These are phyloP conservation scores for Tinea pellionella DNA, from an alignment of 2,888 invertebrate genomes.

Conservation along the genomic window DNA sequence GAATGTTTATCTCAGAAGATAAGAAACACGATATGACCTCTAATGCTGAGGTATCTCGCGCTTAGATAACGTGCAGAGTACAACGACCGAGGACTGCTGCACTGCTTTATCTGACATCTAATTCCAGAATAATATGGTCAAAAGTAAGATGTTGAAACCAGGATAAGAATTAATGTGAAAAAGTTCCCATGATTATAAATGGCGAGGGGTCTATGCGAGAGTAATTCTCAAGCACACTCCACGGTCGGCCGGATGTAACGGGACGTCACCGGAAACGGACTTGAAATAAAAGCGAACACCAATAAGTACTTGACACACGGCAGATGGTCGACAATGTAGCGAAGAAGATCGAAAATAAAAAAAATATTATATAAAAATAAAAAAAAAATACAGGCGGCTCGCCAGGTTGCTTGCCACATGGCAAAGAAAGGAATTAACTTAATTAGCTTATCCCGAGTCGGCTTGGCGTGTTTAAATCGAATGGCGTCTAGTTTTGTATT, in stretches of 20 bases:
- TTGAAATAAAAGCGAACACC: constrained; percentile 37
- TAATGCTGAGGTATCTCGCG: constrained; percentile 48
- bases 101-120: background rate
- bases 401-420: constrained; percentile 21
- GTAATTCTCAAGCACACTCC: constrained; percentile 37
- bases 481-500: constrained; percentile 25
- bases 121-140: background rate
- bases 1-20: constrained; percentile 49
- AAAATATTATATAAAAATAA: constrained; percentile 29
- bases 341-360: constrained; percentile 27
- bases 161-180: background rate
- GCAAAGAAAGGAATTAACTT: constrained; percentile 22
- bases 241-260: constrained; percentile 50
- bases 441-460: constrained; percentile 26
- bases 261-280: constrained; percentile 46
- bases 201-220: background rate
- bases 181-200: background rate
- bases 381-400: constrained; percentile 22
- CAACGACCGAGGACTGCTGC: constrained; percentile 50
- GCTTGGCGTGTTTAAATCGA: constrained; percentile 28
- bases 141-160: background rate
- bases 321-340: constrained; percentile 43
- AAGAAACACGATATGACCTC: constrained; percentile 55
- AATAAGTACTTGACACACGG: constrained; percentile 33
- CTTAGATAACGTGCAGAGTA: constrained; percentile 45